Evolutionary conservation across 1,140 invertebrate genomes (phyloP).

Genomic region (Pseudomyrmex gracilis): DNA sequence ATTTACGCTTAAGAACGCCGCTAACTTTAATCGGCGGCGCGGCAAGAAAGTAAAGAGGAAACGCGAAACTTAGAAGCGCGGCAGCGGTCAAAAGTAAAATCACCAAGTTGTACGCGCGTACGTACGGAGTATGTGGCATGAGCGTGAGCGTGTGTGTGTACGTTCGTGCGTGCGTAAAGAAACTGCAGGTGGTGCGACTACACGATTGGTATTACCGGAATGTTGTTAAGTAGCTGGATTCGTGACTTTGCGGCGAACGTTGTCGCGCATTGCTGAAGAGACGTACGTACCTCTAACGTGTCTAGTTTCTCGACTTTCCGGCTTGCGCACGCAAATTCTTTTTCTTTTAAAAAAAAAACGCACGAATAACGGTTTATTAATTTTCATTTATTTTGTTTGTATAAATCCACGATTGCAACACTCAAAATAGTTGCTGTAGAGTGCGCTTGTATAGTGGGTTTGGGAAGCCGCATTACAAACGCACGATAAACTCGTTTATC

Average conservation of each 20-base stretch:
- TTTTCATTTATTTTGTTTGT: background rate
- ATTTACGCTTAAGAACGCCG: constrained; percentile 15
- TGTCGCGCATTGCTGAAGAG: constrained; percentile 36
- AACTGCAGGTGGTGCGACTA: constrained; percentile 31
- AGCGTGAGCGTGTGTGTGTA: background rate
- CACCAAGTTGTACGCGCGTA: background rate
- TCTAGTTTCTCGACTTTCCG: constrained; percentile 46
- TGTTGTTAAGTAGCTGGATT: constrained; percentile 55
- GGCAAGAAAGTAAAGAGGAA: constrained; percentile 38
- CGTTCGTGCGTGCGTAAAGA: background rate
- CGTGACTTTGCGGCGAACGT: constrained; percentile 29
- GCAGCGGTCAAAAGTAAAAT: constrained; percentile 41
- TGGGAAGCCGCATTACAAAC: no score
- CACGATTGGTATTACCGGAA: constrained; percentile 46
- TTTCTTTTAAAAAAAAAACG: constrained; percentile 7
- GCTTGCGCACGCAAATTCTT: constrained; percentile 17
- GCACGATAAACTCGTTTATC: no score
- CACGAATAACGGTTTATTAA: background rate
- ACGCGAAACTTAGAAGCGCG: constrained; percentile 22
- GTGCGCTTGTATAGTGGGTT: no score
- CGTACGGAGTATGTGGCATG: no score
- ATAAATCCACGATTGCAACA: background rate
- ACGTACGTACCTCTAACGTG: constrained; percentile 22
- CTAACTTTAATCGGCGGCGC: constrained; percentile 40
- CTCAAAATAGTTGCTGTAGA: no score